phyloP scores from a whole-genome alignment of 2,113 vertebrate genomes.

The Pyrgilauda ruficollis region DNA sequence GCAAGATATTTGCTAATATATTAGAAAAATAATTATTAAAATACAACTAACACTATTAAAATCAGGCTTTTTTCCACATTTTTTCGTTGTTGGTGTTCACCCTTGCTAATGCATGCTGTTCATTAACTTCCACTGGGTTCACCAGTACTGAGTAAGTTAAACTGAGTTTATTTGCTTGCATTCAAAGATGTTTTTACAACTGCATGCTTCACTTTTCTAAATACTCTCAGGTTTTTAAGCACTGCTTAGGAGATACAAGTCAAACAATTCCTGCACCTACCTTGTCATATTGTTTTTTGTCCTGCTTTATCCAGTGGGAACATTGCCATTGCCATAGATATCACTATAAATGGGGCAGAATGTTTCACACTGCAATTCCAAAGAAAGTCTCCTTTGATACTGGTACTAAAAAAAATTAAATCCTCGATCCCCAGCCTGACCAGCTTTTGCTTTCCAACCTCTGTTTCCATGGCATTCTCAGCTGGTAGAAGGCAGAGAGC shows the following conservation, averaged over 20 bases:
- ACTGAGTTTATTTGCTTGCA: not conserved
- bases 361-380: constrained; percentile 5
- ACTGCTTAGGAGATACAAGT: not conserved
- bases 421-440: not conserved
- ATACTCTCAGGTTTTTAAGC: not conserved
- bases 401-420: constrained; percentile 24
- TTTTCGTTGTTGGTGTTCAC: not conserved
- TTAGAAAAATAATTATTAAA: not conserved
- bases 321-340: not conserved
- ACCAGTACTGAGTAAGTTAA: not conserved
- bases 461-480: constrained; percentile 51
- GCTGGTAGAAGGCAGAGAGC: constrained; percentile 37
- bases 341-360: not conserved
- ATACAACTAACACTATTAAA: not conserved
- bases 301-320: not conserved
- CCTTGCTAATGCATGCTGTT: not conserved
- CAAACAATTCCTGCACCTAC: not conserved
- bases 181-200: not conserved
- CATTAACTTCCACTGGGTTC: not conserved
- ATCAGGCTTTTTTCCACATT: not conserved
- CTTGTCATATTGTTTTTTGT: not conserved
- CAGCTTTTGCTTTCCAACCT: constrained; percentile 44
- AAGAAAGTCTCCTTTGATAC: constrained; percentile 37
- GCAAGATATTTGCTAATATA: not conserved
- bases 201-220: not conserved